phyloP scores from a whole-genome alignment of 2,888 invertebrate genomes.

The Abscondita cerata region DNA sequence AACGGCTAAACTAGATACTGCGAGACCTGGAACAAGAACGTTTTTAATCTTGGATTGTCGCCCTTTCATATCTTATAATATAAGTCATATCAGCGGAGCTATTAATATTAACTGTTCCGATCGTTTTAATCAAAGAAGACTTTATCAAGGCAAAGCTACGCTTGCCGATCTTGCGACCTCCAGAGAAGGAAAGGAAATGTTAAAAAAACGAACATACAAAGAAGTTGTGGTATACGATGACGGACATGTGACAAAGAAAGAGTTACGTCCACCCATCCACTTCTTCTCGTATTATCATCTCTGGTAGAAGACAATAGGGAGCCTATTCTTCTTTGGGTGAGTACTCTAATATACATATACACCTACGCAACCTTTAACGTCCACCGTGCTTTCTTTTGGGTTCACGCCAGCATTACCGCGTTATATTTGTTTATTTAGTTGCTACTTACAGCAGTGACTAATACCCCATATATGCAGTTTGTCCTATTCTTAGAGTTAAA shows the following conservation, averaged over 20 bases:
- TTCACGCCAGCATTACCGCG: slow-evolving; percentile 30
- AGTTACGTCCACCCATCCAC: slow-evolving; percentile 65
- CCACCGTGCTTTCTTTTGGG: slow-evolving; percentile 29
- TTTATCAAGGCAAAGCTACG: slow-evolving; percentile 71
- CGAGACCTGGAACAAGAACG: slow-evolving; percentile 46
- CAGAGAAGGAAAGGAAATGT: slow-evolving; percentile 68
- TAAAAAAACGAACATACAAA: slow-evolving; percentile 62
- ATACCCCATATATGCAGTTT: slow-evolving; percentile 39
- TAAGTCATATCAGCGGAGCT: slow-evolving; percentile 71
- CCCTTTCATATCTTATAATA: slow-evolving; percentile 74
- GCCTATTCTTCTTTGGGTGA: slow-evolving; percentile 73
- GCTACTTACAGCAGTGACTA: slow-evolving; percentile 43
- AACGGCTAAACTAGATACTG: slow-evolving; percentile 57
- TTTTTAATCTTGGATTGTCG: slow-evolving; percentile 70
- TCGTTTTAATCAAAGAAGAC: slow-evolving; percentile 69
- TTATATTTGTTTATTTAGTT: slow-evolving; percentile 41
- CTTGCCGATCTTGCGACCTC: slow-evolving; percentile 71
- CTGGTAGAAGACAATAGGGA: slow-evolving; percentile 72
- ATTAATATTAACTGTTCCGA: slow-evolving; percentile 77
- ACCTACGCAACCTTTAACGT: slow-evolving; percentile 27
- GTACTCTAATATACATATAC: slow-evolving; percentile 49
- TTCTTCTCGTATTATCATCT: slow-evolving; percentile 70
- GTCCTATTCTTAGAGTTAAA: slow-evolving; percentile 36
- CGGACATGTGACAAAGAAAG: slow-evolving; percentile 66
- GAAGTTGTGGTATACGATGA: slow-evolving; percentile 77